These are phyloP conservation scores for Megaceryle torquata DNA, from an alignment of 2,113 vertebrate genomes.

Conservation along the genomic window DNA sequence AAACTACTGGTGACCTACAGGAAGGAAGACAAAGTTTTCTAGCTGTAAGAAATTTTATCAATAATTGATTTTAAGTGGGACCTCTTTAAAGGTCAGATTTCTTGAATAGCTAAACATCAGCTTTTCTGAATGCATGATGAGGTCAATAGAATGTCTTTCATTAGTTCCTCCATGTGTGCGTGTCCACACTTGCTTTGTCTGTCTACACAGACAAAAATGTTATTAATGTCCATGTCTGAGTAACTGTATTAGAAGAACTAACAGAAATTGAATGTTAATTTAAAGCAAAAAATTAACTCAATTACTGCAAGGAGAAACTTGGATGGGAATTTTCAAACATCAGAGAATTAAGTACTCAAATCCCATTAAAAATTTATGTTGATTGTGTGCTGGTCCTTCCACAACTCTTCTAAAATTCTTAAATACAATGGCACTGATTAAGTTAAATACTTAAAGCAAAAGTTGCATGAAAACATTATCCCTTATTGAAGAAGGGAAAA, in stretches of 20 bases:
- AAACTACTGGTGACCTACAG: background rate
- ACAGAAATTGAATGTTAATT: background rate
- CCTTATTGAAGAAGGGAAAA: background rate
- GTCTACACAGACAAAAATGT: background rate
- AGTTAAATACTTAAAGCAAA: background rate
- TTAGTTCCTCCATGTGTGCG: background rate
- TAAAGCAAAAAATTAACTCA: background rate
- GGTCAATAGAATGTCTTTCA: background rate
- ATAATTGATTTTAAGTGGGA: background rate
- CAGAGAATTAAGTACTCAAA: background rate
- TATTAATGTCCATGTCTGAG: background rate
- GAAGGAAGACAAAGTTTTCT: background rate
- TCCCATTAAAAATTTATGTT: background rate
- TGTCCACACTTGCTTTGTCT: background rate
- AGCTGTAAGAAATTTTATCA: background rate
- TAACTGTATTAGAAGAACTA: background rate
- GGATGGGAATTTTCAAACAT: background rate
- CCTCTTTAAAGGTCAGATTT: background rate
- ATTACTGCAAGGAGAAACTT: background rate
- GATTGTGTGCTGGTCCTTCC: background rate
- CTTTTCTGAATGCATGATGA: background rate
- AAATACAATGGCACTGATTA: background rate
- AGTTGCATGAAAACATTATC: background rate
- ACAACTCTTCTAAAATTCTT: background rate
- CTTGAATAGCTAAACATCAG: background rate